Base-by-base conservation (phyloP, 2,797 vertebrate species). In the Phyllotis vaccarum region DNA sequence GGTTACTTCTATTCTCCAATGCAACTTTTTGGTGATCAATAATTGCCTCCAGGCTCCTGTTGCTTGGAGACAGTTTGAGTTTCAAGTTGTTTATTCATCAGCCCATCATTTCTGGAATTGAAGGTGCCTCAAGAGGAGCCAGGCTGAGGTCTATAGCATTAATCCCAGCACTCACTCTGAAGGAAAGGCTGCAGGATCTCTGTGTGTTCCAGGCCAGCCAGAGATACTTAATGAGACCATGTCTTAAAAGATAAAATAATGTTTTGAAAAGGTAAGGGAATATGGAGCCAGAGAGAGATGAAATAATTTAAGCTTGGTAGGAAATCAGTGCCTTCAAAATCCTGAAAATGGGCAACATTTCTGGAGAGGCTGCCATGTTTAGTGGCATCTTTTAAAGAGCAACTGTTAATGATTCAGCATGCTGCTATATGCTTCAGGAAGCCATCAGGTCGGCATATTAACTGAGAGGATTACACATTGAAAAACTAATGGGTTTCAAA, bases 401-500 rank as follows among this genome's bases (percentile, higher is more conserved):
- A 72, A 1, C 58, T 31, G 3, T 49, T 9, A 24, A 21, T 82
- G 40, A 82, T 27, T 22, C 9, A 56, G 37, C 37, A 37, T 19
- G 17, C 37, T 78, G 94, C 52, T 3, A 5, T 37, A 2, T 79
- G 81, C 64, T 75, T 89, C 2, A 0, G 82, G 72, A 90, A 94
- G 22, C 56, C 34, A 43, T 52, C 9, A 21, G 83, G 37, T 74
- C 60, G 74, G 4, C 37, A 7, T 40, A 27, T 49, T 81, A 89
- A 89, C 56, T 40, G 37, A 85, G 72, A 94, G 43, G 54, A 43
- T 64, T 68, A 37, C 0, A 24, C 27, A 34, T 37, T 46, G 81
- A 92, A 92, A 96, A 82, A 58, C 70, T 56, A 86, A 0, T 66
- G n/a, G 40, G 60, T 62, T 93, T 95, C 43, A 76, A 86, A 88